These are phyloP conservation scores for Agrochola lota DNA, from an alignment of 2,888 invertebrate genomes.

Conservation along the genomic window DNA sequence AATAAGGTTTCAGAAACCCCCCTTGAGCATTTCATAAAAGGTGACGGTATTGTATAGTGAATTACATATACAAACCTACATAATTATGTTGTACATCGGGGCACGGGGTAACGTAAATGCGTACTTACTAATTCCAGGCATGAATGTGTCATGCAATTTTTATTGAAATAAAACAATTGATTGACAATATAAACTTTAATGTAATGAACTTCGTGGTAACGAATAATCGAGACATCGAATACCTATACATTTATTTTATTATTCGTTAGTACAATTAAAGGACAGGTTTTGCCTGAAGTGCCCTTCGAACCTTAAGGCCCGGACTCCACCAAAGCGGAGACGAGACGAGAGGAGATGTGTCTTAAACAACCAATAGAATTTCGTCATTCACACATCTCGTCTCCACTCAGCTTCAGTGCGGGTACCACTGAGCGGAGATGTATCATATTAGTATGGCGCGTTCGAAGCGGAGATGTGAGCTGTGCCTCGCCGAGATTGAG, in stretches of 20 bases:
- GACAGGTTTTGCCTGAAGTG: neutral
- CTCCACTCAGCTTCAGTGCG: no score
- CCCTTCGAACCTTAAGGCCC: no score
- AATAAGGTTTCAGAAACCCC: neutral
- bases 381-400: no score
- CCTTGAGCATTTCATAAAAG: neutral
- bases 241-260: neutral
- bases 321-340: no score
- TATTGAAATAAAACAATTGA: conserved; percentile 8
- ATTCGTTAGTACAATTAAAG: neutral
- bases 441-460: no score
- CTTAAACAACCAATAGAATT: no score
- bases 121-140: neutral
- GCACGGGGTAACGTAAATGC: neutral
- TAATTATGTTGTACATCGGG: neutral
- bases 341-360: no score
- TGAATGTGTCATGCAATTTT: neutral
- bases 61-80: neutral
- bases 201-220: neutral
- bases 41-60: neutral
- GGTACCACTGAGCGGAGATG: no score
- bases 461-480: no score
- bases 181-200: neutral
- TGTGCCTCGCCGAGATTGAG: no score
- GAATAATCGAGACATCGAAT: neutral